phyloP scores from a whole-genome alignment of 2,113 vertebrate species.

The Hiodon alosoides region DNA sequence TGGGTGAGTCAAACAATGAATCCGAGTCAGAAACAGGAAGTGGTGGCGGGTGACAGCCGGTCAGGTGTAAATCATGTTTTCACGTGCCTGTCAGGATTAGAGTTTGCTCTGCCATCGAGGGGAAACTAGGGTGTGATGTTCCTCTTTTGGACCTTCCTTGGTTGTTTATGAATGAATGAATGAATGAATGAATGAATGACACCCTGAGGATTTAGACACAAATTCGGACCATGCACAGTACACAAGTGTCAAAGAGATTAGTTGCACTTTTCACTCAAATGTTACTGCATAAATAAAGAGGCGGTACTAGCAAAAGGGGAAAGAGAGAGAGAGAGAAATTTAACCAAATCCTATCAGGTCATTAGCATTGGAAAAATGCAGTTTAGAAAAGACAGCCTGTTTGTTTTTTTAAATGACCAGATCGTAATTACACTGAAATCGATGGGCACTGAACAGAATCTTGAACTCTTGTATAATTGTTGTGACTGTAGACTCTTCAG shows the following conservation, averaged over 20 bases:
- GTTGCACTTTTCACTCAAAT: neutral
- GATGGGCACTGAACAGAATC: neutral
- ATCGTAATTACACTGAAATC: neutral
- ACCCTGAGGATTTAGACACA: neutral
- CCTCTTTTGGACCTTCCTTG: neutral
- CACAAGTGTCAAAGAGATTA: neutral
- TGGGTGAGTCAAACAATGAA: conserved; percentile 68
- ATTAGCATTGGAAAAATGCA: neutral
- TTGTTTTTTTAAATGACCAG: neutral
- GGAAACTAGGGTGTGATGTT: neutral
- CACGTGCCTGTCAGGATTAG: neutral
- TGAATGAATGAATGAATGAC: neutral
- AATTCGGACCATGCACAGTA: neutral
- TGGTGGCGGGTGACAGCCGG: neutral
- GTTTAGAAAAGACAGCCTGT: neutral
- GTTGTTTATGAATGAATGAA: neutral
- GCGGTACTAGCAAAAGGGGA: no score
- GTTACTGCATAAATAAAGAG: neutral
- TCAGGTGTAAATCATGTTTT: neutral
- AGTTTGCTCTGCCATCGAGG: neutral
- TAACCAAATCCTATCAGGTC: no score
- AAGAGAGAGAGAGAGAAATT: no score
- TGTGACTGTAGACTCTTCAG: conserved; percentile 68
- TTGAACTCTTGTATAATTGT: neutral
- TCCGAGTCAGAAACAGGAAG: neutral